Conservation (phyloP, 2,113 vertebrate species). For the Siphamia tubifer region DNA sequence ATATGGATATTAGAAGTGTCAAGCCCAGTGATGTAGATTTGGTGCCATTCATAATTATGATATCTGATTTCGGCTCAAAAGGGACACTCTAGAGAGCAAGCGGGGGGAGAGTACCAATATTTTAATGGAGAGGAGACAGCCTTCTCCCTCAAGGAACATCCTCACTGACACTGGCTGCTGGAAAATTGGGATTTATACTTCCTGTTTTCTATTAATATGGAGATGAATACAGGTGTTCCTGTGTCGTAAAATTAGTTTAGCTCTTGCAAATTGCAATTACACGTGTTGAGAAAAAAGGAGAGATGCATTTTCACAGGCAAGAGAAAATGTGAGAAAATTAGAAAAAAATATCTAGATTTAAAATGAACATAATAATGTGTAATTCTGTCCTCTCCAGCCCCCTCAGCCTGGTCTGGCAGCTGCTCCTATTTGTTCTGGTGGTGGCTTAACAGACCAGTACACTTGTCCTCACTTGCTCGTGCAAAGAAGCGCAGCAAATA, state of each 20-base stretch:
- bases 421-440: slow-evolving; percentile 67
- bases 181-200: slow-evolving; percentile 84
- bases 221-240: slow-evolving; percentile 83
- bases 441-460: slow-evolving; percentile 50
- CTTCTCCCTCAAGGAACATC: slow-evolving; percentile 82
- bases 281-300: slow-evolving; percentile 62
- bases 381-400: slow-evolving; percentile 56
- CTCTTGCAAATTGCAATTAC: slow-evolving; percentile 83
- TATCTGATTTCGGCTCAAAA: slow-evolving; percentile 75
- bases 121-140: slow-evolving; percentile 77
- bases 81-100: slow-evolving; percentile 49
- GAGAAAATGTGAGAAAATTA: slow-evolving; percentile 62
- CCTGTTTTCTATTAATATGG: slow-evolving; percentile 86
- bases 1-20: slow-evolving; percentile 80
- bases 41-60: slow-evolving; percentile 81
- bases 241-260: slow-evolving; percentile 83
- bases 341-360: slow-evolving; percentile 71
- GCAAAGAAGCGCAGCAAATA: slow-evolving; percentile 63
- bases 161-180: slow-evolving; percentile 78
- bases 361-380: slow-evolving; percentile 68
- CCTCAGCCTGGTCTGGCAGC: slow-evolving; percentile 60
- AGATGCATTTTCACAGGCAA: slow-evolving; percentile 49
- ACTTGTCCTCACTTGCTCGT: slow-evolving; percentile 49
- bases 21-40: slow-evolving; percentile 73
- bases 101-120: slow-evolving; percentile 71